Conservation (phyloP, 1,140 invertebrate genomes). For the Luehdorfia chinensis region DNA sequence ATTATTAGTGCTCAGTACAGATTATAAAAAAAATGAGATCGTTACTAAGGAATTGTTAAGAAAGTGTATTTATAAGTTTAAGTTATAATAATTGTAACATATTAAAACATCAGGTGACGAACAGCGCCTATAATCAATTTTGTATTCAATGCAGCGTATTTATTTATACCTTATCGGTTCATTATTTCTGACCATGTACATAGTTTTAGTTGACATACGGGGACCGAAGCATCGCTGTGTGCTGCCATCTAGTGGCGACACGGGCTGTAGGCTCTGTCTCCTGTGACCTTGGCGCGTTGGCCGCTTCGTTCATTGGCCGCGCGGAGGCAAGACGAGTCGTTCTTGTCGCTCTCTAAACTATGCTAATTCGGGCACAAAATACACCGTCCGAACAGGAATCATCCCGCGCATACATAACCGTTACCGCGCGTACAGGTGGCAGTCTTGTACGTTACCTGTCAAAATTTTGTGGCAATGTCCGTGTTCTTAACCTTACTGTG, state of each 20-base stretch:
- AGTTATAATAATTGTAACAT: too few species aligned
- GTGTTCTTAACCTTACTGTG: conserved; percentile 54
- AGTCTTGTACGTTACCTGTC: conserved; percentile 56
- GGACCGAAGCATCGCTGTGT: conserved; percentile 40
- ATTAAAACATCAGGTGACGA: too few species aligned
- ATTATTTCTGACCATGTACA: conserved; percentile 43
- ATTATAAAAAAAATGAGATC: too few species aligned
- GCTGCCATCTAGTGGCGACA: conserved; percentile 50
- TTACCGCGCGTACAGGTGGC: conserved; percentile 40
- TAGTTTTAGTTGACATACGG: conserved; percentile 68
- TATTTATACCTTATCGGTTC: conserved; percentile 72
- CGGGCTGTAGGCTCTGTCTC: conserved; percentile 35
- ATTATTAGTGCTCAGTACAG: too few species aligned
- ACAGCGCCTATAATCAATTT: too few species aligned
- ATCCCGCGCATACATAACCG: conserved; percentile 35
- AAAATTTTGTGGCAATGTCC: conserved; percentile 58
- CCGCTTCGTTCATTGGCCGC: conserved; percentile 67
- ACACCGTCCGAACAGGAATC: conserved; percentile 37
- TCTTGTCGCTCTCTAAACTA: conserved; percentile 54
- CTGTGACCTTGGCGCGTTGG: conserved; percentile 63
- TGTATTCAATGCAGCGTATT: conserved; percentile 62
- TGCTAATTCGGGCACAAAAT: conserved; percentile 44
- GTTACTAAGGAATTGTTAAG: too few species aligned
- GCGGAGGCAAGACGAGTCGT: conserved; percentile 50
- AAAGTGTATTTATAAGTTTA: too few species aligned